A percentile compares a stretch with the other conserved stretches of the same genome.
Conservation (phyloP, 2,888 invertebrate genomes). For the Apamea sordens region DNA sequence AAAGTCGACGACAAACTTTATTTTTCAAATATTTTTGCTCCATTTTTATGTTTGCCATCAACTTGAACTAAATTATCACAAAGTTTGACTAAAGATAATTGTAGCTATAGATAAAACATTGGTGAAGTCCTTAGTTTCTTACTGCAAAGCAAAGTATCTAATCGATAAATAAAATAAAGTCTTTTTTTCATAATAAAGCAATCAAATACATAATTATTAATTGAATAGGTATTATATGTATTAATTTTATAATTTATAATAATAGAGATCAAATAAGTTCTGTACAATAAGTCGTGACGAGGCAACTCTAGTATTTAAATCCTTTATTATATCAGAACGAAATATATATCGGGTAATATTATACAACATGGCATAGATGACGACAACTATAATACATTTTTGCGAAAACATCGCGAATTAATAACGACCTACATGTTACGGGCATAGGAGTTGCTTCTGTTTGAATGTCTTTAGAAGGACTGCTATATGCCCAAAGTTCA, state of each 20-base stretch:
- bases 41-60: slow-evolving; percentile 34
- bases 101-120: slow-evolving; percentile 33
- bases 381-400: slow-evolving; percentile 15
- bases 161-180: slow-evolving; percentile 33
- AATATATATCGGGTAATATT: slow-evolving; percentile 8
- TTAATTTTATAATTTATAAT: slow-evolving; percentile 29
- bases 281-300: slow-evolving; percentile 49
- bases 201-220: slow-evolving; percentile 32
- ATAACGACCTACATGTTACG: neutral
- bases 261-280: slow-evolving; percentile 61
- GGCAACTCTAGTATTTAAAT: slow-evolving; percentile 25
- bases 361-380: slow-evolving; percentile 29
- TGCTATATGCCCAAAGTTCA: neutral
- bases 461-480: neutral
- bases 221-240: slow-evolving; percentile 29
- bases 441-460: neutral
- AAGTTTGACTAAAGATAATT: slow-evolving; percentile 52
- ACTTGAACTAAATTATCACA: slow-evolving; percentile 61
- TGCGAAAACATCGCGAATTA: neutral
- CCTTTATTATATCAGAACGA: slow-evolving; percentile 13
- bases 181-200: slow-evolving; percentile 40
- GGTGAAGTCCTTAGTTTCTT: slow-evolving; percentile 40
- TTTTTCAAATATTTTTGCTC: slow-evolving; percentile 45
- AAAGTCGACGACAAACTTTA: slow-evolving; percentile 39
- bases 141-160: slow-evolving; percentile 44